These are phyloP conservation scores for Hypselothyrea guttata DNA, from an alignment of 2,888 invertebrate species.

Conservation along the genomic window DNA sequence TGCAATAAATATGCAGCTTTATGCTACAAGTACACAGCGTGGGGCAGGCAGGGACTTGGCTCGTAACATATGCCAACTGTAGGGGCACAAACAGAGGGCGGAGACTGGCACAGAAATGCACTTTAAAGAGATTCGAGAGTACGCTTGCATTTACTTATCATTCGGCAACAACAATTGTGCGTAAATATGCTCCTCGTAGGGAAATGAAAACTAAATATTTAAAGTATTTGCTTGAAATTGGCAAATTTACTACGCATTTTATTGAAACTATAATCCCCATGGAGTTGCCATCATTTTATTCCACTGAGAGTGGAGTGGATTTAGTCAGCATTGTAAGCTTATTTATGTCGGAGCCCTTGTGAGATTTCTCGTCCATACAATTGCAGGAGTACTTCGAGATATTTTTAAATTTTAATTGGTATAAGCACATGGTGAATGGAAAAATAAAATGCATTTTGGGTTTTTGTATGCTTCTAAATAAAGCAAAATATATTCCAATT, in stretches of 20 bases:
- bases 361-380: too few relatives aligned
- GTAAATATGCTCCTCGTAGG: not conserved
- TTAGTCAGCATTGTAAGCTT: too few relatives aligned
- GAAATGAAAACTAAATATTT: constrained; percentile 19
- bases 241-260: not conserved
- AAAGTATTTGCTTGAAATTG: constrained; percentile 4
- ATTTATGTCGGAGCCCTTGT: too few relatives aligned
- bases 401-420: too few relatives aligned
- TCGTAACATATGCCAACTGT: constrained; percentile 54
- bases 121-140: constrained; percentile 28
- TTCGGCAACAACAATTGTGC: not conserved
- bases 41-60: constrained; percentile 3
- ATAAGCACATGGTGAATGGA: too few relatives aligned
- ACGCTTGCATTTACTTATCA: constrained; percentile 6
- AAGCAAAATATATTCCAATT: too few relatives aligned
- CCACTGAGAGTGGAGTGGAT: too few relatives aligned
- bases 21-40: constrained; percentile 40
- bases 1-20: constrained; percentile 78
- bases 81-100: constrained; percentile 13
- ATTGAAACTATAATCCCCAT: not conserved
- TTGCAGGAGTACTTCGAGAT: too few relatives aligned
- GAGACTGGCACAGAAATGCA: constrained; percentile 24
- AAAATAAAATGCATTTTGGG: too few relatives aligned
- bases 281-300: too few relatives aligned
- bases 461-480: too few relatives aligned